phyloP scores from a whole-genome alignment of 1,140 invertebrate species.

The Drosophila azteca region DNA sequence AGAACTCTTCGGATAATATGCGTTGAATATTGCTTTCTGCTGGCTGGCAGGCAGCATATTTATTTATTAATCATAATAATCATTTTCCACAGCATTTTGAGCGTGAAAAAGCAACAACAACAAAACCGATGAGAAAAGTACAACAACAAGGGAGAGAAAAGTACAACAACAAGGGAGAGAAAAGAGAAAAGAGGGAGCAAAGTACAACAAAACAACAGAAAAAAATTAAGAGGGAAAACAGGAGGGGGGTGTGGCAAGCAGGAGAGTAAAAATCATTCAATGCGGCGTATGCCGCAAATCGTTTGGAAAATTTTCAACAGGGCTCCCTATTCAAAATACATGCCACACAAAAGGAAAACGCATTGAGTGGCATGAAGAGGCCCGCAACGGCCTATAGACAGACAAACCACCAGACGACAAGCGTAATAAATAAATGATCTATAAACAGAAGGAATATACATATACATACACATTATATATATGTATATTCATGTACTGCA shows the following conservation, averaged over 20 bases:
- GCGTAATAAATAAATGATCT: slow-evolving; percentile 63
- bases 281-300: slow-evolving; percentile 79
- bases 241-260: no score
- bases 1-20: slow-evolving; percentile 56
- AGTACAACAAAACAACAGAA: background rate
- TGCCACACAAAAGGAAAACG: slow-evolving; percentile 38
- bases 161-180: slow-evolving; percentile 8
- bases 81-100: slow-evolving; percentile 76
- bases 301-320: slow-evolving; percentile 75
- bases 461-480: slow-evolving; percentile 18
- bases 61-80: slow-evolving; percentile 83
- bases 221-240: no score
- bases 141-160: slow-evolving; percentile 15
- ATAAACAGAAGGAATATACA: slow-evolving; percentile 32
- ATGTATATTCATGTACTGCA: slow-evolving; percentile 40
- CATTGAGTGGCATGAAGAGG: background rate
- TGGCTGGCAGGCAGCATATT: slow-evolving; percentile 48
- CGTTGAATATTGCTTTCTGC: slow-evolving; percentile 36
- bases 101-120: slow-evolving; percentile 62
- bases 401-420: slow-evolving; percentile 47
- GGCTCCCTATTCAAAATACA: slow-evolving; percentile 46
- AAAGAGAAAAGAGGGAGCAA: slow-evolving; percentile 20
- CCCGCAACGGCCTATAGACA: background rate
- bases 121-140: background rate
- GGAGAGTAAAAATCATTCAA: slow-evolving; percentile 62